A percentile compares a stretch with the other conserved stretches of the same genome.
phyloP scores from a whole-genome alignment of 2,797 vertebrate genomes.

The Ataeniobius toweri region DNA sequence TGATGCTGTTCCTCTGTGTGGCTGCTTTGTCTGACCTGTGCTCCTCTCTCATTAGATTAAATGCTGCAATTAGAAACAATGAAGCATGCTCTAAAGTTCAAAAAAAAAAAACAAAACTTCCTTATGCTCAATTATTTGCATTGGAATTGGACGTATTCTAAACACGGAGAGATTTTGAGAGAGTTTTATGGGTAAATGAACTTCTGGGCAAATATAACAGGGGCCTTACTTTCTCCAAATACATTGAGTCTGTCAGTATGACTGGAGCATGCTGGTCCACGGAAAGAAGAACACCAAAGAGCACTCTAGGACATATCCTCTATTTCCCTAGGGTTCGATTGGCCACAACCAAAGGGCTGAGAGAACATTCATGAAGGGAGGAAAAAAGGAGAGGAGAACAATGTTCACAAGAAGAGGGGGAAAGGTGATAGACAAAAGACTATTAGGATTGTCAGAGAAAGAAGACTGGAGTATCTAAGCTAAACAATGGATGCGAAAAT shows the following conservation, averaged over 20 bases:
- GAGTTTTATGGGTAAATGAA: not conserved
- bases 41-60: slow-evolving; percentile 19
- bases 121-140: not conserved
- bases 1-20: slow-evolving; percentile 39
- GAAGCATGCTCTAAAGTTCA: not conserved
- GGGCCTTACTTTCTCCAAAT: slow-evolving; percentile 26
- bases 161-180: not conserved
- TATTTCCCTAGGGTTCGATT: slow-evolving; percentile 41
- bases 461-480: slow-evolving; percentile 23
- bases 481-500: slow-evolving; percentile 45
- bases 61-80: not conserved
- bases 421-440: slow-evolving; percentile 35
- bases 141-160: not conserved
- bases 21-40: slow-evolving; percentile 35
- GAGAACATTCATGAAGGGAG: slow-evolving; percentile 37
- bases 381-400: not conserved
- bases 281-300: slow-evolving; percentile 61
- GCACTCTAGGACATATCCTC: slow-evolving; percentile 61
- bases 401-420: not conserved
- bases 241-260: slow-evolving; percentile 43
- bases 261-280: slow-evolving; percentile 56
- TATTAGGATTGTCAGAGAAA: slow-evolving; percentile 27
- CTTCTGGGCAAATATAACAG: not conserved
- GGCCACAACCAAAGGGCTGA: slow-evolving; percentile 26
- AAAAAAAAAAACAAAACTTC: too few species aligned